These are phyloP conservation scores for Sesia apiformis DNA, from an alignment of 2,888 invertebrate genomes.

Conservation along the genomic window DNA sequence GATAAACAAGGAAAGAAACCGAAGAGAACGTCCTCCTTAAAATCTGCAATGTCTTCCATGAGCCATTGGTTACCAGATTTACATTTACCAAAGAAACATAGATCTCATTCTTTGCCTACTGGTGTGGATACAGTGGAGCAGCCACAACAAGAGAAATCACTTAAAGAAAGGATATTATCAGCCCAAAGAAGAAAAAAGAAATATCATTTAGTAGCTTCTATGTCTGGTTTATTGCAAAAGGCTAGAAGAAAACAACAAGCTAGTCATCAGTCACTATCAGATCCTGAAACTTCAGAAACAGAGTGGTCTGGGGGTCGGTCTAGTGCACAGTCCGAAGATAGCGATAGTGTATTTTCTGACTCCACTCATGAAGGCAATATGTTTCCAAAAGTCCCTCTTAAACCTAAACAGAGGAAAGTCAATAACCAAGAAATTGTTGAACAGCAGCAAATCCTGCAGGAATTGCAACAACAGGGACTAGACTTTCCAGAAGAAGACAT, in stretches of 20 bases:
- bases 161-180: slow-evolving; percentile 62
- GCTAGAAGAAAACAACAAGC: slow-evolving; percentile 81
- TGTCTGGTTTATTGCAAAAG: slow-evolving; percentile 89
- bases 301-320: slow-evolving; percentile 78
- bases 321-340: slow-evolving; percentile 84
- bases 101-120: slow-evolving; percentile 88
- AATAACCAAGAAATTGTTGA: slow-evolving; percentile 67
- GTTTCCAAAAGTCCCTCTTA: slow-evolving; percentile 76
- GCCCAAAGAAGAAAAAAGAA: slow-evolving; percentile 82
- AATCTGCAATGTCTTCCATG: slow-evolving; percentile 87
- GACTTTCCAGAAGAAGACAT: slow-evolving; percentile 46
- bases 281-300: slow-evolving; percentile 84
- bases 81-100: slow-evolving; percentile 83
- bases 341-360: slow-evolving; percentile 83
- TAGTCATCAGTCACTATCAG: slow-evolving; percentile 80
- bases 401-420: slow-evolving; percentile 57
- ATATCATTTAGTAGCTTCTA: slow-evolving; percentile 86
- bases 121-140: slow-evolving; percentile 76
- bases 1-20: slow-evolving; percentile 79
- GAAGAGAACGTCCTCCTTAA: slow-evolving; percentile 81
- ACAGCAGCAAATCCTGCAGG: slow-evolving; percentile 64
- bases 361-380: slow-evolving; percentile 76
- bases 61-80: slow-evolving; percentile 88
- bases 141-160: slow-evolving; percentile 59
- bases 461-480: slow-evolving; percentile 59